Evolutionary conservation across 2,888 invertebrate genomes (phyloP), one percentile per base, ranked within the genome.

Genomic region (Pristionchus arcanus): DNA sequence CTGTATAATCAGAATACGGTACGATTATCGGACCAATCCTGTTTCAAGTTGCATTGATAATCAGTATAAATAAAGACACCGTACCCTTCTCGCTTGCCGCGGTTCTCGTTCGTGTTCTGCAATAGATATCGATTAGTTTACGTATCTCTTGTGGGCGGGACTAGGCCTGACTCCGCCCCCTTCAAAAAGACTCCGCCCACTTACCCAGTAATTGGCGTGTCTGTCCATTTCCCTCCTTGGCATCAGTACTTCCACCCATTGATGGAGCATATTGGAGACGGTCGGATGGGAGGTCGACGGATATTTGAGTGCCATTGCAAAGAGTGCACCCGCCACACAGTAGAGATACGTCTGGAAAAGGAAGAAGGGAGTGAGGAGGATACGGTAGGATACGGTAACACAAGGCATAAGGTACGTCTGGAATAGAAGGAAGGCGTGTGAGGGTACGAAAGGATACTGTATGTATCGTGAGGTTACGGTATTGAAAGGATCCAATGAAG

Each of bases 241-340:
- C 88, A 88, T 88, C 55, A 88, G 55, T 16, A 88, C 63, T 19
- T 66, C 55, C 25, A 88, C 37, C 34, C 37, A 88, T 4, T 31
- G 11, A 15, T 74, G 37, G 55, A 88, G 31, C 55, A 88, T 37
- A 1, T 16, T n/a, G 21, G 49, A 42, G 34, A 89, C n/a, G 9
- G 34, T 31, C 19, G 59, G 37, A 63, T 53, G 42, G 9, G 97
- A 97, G 0, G 98, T 97, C 66, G 99, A 98, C 0, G 99, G 98
- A 96, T 97, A 99, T 92, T 97, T 97, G 7, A 99, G 96, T 0
- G 98, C 98, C 93, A 99, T 96, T 15, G 98, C 97, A 96, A 99
- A 97, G 93, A 98, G 98, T 2, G 98, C 98, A 31, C 99, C 99
- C 0, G 98, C 97, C 90, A 98, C 96, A 91, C 98, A 98, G 95